phyloP scores from a whole-genome alignment of 2,113 vertebrate genomes.

The Ciconia boyciana region DNA sequence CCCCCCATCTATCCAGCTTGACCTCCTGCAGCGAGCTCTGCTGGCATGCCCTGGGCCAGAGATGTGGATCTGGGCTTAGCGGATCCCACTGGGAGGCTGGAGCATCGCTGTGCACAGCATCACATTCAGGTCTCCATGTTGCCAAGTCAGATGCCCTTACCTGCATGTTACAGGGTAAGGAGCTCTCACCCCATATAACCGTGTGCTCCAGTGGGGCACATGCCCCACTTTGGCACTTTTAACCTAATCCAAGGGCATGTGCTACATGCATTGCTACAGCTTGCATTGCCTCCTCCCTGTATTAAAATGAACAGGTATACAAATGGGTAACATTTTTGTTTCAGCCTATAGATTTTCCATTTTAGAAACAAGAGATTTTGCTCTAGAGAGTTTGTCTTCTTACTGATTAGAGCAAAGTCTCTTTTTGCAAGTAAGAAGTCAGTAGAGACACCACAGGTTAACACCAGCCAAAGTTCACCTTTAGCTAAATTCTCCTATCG shows the following conservation, averaged over 20 bases:
- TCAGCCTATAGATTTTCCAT: not conserved
- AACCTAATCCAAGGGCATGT: not conserved
- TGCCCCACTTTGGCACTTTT: not conserved
- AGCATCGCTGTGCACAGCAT: not conserved
- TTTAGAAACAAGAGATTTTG: not conserved
- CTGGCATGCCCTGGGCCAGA: not conserved
- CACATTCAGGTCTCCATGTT: not conserved
- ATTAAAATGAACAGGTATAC: not conserved
- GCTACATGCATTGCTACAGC: rapidly evolving
- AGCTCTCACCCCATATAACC: not conserved
- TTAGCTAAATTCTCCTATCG: not conserved
- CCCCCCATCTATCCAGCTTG: not conserved
- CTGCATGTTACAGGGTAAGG: not conserved
- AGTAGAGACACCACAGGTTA: not conserved
- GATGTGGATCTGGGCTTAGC: not conserved
- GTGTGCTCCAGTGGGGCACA: not conserved
- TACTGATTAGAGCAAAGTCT: not conserved
- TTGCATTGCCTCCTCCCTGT: not conserved
- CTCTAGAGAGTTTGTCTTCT: not conserved
- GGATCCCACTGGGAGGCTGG: not conserved
- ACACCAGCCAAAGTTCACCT: not conserved
- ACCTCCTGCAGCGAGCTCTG: not conserved
- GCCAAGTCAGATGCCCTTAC: not conserved
- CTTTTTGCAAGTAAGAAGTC: not conserved
- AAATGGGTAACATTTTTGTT: not conserved